Evolutionary conservation across 1,140 invertebrate species (phyloP), one percentile per base, ranked within the genome.

Genomic region (Drosophila insularis): DNA sequence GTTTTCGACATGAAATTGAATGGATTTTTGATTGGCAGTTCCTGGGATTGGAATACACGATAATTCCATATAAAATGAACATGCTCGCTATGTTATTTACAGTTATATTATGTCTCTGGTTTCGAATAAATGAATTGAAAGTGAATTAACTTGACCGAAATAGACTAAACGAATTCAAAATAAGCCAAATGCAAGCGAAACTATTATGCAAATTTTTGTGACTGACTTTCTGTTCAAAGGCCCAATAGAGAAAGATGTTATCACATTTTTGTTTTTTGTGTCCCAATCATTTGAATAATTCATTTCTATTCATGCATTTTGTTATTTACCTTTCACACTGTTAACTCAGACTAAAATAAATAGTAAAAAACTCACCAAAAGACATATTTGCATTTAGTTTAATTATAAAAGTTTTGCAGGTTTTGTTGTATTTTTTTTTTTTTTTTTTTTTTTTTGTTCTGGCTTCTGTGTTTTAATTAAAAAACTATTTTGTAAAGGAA

Each of bases 351-450:
- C 27, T 63, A 55, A 50, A 50, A 50, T 50, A 50, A 50, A n/a
- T 21, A 8, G 11, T 37, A 23, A 39, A 39, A 32, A 56, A 35
- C 37, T 37, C 31, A 23, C 40, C 19, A 10, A 40, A 62, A 64
- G 64, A 71, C 67, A 69, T 74, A 89, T 89, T 89, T 89, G 78
- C 85, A 85, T 89, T 89, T 84, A 80, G 71, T 85, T 89, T 89
- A 89, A 89, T 89, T 89, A 89, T 89, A 89, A 89, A 89, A 89
- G 85, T 89, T 81, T 81, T 54, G 2, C 35, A 39, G 54, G 43
- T 69, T 68, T 63, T 60, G 58, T 23, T 39, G 4, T 17, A 17
- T 71, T 54, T 14, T 55, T 55, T 37, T 54, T 39, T 35, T 17
- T 71, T 64, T 58, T 58, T 46, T 67, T 68, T 76, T 68, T 70